Conservation (phyloP, 2,797 vertebrate species). For the Tragopan temminckii region DNA sequence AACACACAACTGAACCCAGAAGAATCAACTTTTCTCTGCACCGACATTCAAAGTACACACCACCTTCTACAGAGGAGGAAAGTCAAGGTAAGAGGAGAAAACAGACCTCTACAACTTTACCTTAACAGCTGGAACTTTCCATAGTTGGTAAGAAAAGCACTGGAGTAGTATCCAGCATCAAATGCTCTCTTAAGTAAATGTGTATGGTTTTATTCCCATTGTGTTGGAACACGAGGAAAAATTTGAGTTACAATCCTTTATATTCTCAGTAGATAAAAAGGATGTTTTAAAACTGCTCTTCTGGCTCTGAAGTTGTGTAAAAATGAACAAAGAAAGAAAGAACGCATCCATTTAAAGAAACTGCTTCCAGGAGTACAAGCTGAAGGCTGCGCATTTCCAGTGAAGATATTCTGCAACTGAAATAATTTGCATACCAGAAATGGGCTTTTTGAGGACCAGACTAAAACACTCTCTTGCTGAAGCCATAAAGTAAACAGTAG, state of each 20-base stretch:
- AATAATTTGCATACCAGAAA: neutral
- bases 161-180: neutral
- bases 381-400: neutral
- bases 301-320: neutral
- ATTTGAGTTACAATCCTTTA: neutral
- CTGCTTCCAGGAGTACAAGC: neutral
- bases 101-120: neutral
- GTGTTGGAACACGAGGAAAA: neutral
- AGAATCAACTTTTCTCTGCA: neutral
- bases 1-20: neutral
- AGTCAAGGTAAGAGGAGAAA: neutral
- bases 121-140: neutral
- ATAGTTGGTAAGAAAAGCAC: neutral
- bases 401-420: neutral
- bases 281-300: neutral
- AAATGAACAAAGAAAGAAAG: neutral
- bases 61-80: neutral
- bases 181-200: neutral
- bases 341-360: neutral
- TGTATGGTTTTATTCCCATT: neutral
- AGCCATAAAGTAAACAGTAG: conserved; percentile 35
- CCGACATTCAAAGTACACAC: neutral
- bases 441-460: neutral
- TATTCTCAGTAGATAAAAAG: neutral
- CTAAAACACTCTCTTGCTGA: neutral